These are phyloP conservation scores for Potamilus streckersoni DNA, from an alignment of 1,140 invertebrate species.

Conservation along the genomic window DNA sequence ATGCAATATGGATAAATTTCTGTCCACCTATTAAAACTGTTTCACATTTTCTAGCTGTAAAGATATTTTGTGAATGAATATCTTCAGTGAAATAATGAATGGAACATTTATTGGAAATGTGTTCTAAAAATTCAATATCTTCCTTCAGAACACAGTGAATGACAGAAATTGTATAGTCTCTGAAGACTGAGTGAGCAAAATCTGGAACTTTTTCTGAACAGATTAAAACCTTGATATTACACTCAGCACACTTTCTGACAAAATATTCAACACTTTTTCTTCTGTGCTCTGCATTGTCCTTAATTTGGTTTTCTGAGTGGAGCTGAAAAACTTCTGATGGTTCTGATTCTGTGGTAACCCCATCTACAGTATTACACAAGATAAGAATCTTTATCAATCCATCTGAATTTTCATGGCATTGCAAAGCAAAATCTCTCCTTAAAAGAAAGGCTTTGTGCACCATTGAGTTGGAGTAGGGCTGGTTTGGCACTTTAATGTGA, in stretches of 20 bases:
- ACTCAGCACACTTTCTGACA: neutral
- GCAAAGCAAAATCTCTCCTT: neutral
- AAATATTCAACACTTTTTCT: slow-evolving; percentile 12
- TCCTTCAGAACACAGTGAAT: slow-evolving; percentile 1
- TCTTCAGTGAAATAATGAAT: slow-evolving; percentile 4
- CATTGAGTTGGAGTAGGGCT: slow-evolving; percentile 6
- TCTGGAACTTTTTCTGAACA: slow-evolving; percentile 2
- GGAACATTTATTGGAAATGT: neutral
- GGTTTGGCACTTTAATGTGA: slow-evolving; percentile 14
- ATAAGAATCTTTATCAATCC: neutral
- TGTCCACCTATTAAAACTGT: slow-evolving; percentile 14
- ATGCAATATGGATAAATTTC: slow-evolving; percentile 6
- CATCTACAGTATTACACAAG: neutral
- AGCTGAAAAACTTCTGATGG: neutral
- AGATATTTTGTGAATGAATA: neutral
- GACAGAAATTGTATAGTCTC: slow-evolving; percentile 1
- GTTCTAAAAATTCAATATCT: slow-evolving; percentile 15
- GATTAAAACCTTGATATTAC: slow-evolving; percentile 8
- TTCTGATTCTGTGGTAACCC: neutral
- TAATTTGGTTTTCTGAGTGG: neutral
- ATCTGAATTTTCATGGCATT: neutral
- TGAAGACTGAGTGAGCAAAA: slow-evolving; percentile 11
- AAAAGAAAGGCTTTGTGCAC: neutral
- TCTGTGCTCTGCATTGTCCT: neutral
- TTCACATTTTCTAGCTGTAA: neutral